Evolutionary conservation across 53 echinoderm and acorn worm species (phyloP), one percentile per base, ranked within the genome.

Genomic region (Actinopyga echinites): DNA sequence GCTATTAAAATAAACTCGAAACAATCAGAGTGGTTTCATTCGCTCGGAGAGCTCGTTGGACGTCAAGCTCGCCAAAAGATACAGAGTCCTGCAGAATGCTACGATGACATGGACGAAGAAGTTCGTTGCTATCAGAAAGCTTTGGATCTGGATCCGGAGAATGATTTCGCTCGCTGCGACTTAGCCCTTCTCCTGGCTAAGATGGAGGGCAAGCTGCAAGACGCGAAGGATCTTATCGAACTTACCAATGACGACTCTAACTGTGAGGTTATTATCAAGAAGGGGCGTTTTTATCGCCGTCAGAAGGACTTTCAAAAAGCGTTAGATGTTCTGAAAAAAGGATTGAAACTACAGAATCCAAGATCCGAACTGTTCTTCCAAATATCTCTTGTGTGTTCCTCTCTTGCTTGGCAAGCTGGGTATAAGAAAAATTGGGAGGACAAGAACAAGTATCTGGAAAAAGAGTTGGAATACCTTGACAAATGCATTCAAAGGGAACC

Each of bases 121-220:
- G n/a, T 71, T 40, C 40, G 44, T n/a, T 71, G 71, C 23, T 71
- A 71, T 42, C 42, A 24, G 34, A 40, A 40, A 69, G 69, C 69
- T 3, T 42, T 71, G 44, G 43, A 42, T 21, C 21, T 71, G 42
- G 42, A 71, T 71, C 71, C 71, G 6, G 23, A 71, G 4, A 43
- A 43, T 24, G 71, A 71, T 71, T 40, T 71, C 9, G 71, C 71
- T 20, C 71, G 71, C 5, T 71, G 71, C 42, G 43, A 21, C 42
- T 2, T 71, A 23, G 71, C 71, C 21, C 71, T 42, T 42, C n/a
- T 44, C 40, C 71, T 71, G 1, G 71, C 24, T 3, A 71, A 17
- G 24, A 21, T 35, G 22, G 42, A 40, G 5, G 5, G 6, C 32
- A 40, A 44, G 25, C 40, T 42, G 4, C 12, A 45, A 71, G 71